These are phyloP conservation scores for Apamea anceps DNA, from an alignment of 2,888 invertebrate species.

Conservation along the genomic window DNA sequence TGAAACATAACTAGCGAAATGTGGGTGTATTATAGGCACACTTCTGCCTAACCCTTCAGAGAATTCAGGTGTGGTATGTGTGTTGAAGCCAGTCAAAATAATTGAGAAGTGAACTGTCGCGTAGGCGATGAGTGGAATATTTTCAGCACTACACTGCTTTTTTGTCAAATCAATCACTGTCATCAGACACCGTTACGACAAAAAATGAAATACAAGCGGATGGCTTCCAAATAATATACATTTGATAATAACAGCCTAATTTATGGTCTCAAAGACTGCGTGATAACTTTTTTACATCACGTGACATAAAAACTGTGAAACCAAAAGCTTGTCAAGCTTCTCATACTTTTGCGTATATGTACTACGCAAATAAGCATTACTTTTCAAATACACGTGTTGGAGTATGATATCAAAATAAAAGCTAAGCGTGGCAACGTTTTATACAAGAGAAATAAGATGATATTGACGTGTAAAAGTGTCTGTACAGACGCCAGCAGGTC, in stretches of 20 bases:
- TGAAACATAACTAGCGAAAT: not conserved
- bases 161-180: conserved; percentile 38
- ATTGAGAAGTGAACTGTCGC: not conserved
- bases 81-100: not conserved
- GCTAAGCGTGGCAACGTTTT: conserved; percentile 14
- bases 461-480: no score
- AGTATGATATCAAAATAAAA: conserved; percentile 11
- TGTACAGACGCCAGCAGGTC: no score
- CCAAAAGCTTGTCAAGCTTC: not conserved
- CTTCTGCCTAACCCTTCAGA: not conserved
- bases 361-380: conserved; percentile 4
- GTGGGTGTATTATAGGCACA: no score
- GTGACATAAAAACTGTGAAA: conserved; percentile 4
- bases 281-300: conserved; percentile 18
- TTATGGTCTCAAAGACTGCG: conserved; percentile 6
- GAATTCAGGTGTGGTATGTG: not conserved
- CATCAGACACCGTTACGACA: not conserved
- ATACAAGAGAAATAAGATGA: not conserved
- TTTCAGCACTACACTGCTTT: not conserved
- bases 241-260: conserved; percentile 13
- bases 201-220: conserved; percentile 15
- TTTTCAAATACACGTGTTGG: not conserved
- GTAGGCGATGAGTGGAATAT: conserved; percentile 15
- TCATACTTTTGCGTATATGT: conserved; percentile 24
- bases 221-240: conserved; percentile 19